Base-by-base conservation (phyloP, 2,113 vertebrate species). In the Rafetus swinhoei region DNA sequence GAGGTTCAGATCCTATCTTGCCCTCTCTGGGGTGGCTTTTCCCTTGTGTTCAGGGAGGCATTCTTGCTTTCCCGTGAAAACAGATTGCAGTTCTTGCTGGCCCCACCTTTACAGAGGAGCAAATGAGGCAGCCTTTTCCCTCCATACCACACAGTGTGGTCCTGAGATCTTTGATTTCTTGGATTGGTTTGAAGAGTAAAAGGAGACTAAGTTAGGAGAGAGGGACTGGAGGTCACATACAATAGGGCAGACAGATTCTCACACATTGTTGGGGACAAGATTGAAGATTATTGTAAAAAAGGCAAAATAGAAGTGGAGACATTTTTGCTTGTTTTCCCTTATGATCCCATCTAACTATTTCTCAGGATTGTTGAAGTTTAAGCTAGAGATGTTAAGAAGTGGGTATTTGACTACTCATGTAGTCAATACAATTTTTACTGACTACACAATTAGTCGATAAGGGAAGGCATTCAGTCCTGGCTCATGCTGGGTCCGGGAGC, bases 11-110 rank as follows among this genome's bases (percentile, higher is more conserved):
- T 95, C 89, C 90, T 80, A 90, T 56, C 79, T 53, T 86, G 85
- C 54, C 54, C 95, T 85, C 88, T 92, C 84, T 90, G 89, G 69
- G 92, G 92, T 87, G 92, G 79, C 94, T 94, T 86, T 29, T 95
- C 95, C 94, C 82, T 90, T 62, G 79, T 60, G 91, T 95, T 96
- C 89, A 72, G 85, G 65, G 86, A 91, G 82, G 84, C 82, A 69
- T 85, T 91, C 89, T 84, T 85, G 45, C 29, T 88, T 72, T 86
- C 92, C 89, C 45, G 85, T 86, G 88, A 94, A 88, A 79, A 90
- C n/a, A 69, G 87, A 89, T 7, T 35, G 32, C 65, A 69, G 32
- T 69, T 35, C 65, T 35, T 69, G 32, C 65, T 10, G 65, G 65
- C 35, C 65, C 65, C 8, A n/a, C 4, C 15, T 35, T 16, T 32